Conservation (phyloP, 2,888 invertebrate species). For the Folsomia manolachei region DNA sequence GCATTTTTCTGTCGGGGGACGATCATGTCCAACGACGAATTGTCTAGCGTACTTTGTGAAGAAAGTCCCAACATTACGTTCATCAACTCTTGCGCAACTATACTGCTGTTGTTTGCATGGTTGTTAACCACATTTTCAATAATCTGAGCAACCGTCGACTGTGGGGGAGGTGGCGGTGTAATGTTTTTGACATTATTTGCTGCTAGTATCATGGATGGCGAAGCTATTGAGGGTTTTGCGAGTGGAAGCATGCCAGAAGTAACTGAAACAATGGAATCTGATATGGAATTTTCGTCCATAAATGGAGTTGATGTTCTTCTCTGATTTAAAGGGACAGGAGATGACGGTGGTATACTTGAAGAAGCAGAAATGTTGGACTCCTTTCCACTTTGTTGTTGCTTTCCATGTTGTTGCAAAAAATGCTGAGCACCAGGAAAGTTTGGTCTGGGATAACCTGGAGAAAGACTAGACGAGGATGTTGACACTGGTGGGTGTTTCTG, state of each 20-base stretch:
- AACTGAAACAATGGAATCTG: slow-evolving; percentile 28
- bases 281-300: slow-evolving; percentile 22
- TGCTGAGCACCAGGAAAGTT: background rate
- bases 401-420: slow-evolving; percentile 6
- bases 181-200: slow-evolving; percentile 38
- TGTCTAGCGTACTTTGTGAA: background rate
- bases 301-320: slow-evolving; percentile 18
- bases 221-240: slow-evolving; percentile 49
- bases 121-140: slow-evolving; percentile 51
- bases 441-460: slow-evolving; percentile 11
- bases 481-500: slow-evolving; percentile 21
- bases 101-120: slow-evolving; percentile 32
- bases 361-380: background rate
- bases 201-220: slow-evolving; percentile 46
- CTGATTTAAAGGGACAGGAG: slow-evolving; percentile 11
- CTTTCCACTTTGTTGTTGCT: slow-evolving; percentile 4
- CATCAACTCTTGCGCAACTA: slow-evolving; percentile 9
- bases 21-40: background rate
- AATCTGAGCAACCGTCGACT: slow-evolving; percentile 49
- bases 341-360: slow-evolving; percentile 10
- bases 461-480: slow-evolving; percentile 21
- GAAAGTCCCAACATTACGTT: slow-evolving; percentile 6
- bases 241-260: slow-evolving; percentile 43
- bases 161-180: slow-evolving; percentile 42
- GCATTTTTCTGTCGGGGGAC: background rate